Evolutionary conservation across 2,113 vertebrate genomes (phyloP).

Genomic region (Oryctolagus cuniculus): DNA sequence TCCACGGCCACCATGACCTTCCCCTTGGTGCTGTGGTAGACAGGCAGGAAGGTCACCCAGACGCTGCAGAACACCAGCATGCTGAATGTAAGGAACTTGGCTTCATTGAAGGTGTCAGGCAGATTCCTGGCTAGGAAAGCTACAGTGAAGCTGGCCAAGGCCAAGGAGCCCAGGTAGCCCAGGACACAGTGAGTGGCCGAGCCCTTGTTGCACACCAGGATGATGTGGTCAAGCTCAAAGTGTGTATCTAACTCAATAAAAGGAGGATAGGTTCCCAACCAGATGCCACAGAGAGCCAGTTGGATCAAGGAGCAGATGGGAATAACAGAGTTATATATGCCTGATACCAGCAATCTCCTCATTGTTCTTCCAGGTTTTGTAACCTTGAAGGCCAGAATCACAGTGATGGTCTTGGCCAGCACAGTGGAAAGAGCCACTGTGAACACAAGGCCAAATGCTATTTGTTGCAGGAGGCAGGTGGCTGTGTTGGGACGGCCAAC

Average conservation of each 20-base stretch:
- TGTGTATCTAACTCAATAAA: neutral
- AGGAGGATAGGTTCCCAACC: neutral
- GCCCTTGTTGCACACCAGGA: neutral
- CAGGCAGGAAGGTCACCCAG: neutral
- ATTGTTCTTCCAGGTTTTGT: neutral
- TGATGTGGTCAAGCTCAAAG: neutral
- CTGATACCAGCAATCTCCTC: neutral
- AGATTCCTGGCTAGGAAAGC: neutral
- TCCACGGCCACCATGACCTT: neutral
- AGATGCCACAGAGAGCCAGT: neutral
- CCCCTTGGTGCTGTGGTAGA: neutral
- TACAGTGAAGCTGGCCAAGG: neutral
- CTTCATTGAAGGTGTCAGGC: neutral
- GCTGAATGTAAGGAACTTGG: neutral
- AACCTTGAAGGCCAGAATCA: neutral
- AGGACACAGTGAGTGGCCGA: neutral
- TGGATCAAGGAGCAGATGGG: neutral
- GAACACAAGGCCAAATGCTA: neutral
- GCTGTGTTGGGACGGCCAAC: neutral
- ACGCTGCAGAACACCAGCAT: neutral
- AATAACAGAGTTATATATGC: neutral
- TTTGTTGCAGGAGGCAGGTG: neutral
- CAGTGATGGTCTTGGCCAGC: neutral
- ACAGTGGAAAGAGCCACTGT: neutral
- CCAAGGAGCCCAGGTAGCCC: neutral